Base-by-base conservation (phyloP, 1,140 invertebrate genomes). In the Listronotus bonariensis region DNA sequence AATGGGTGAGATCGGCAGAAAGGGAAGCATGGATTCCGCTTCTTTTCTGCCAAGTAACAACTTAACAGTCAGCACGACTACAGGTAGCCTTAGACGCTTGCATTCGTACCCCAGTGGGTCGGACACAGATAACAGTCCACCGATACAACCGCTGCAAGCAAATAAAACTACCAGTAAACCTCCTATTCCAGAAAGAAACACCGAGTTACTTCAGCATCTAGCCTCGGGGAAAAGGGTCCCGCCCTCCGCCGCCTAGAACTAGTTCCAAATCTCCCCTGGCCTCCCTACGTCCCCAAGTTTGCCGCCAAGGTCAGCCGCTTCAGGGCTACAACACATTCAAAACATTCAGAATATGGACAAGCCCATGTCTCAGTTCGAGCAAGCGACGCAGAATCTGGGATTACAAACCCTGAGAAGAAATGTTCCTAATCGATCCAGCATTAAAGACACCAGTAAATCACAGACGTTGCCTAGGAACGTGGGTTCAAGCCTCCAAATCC, bases 191-290 rank as follows among this genome's bases (percentile, higher is more conserved):
- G 89, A 92, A 78, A 82, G 89, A 36, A 90, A 89, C 72, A 84
- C 87, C 40, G 89, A 91, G 68, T 77, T 90, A 17, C 80, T 89
- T 42, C 83, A 85, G 49, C 84, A 84, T 67, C 66, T 84, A 53
- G 81, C 87, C 61, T 85, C 83, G 10, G 84, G 85, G 9, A 88
- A 90, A 71, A 84, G 90, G 60, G 87, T 91, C 18, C 91, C 91
- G n/a, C 91, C 91, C 91, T n/a, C 91, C 91, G 36, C 91, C 91
- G 15, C 91, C 91, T 11, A 83, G 91, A 51, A 92, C 91, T 46
- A 91, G 89, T 57, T 92, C 91, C 32, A 86, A 90, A 70, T 91
- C 89, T 20, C 91, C 90, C 4, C 80, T 92, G 64, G 89, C 89
- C n/a, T 92, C 90, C 90, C 91, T 5, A 89, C 89, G 26, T 85